Evolutionary conservation across 2,797 vertebrate genomes (phyloP).

Genomic region (Sebastes iracundus): DNA sequence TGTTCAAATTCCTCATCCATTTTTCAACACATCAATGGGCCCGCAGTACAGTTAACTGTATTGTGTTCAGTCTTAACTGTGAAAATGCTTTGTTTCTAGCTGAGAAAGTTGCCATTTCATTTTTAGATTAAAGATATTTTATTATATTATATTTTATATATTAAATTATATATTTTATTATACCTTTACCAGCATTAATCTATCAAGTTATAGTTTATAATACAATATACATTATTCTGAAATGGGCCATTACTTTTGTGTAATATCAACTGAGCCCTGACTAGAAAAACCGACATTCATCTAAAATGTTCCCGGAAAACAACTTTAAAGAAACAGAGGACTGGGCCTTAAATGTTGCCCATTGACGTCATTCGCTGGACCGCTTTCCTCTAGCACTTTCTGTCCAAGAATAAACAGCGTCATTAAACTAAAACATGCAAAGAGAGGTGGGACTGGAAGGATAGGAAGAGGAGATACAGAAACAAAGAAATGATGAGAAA

Average conservation of each 20-base stretch:
- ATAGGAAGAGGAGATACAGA: neutral
- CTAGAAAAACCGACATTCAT: neutral
- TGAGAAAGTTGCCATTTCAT: neutral
- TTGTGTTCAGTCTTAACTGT: neutral
- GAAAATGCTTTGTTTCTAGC: neutral
- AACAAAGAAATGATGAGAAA: neutral
- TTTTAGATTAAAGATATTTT: neutral
- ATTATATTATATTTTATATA: neutral
- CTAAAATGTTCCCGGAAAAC: slow-evolving; percentile 17
- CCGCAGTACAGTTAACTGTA: neutral
- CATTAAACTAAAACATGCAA: neutral
- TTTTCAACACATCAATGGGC: neutral
- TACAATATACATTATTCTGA: no score
- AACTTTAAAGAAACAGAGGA: slow-evolving; percentile 17
- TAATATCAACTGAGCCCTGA: slow-evolving; percentile 5
- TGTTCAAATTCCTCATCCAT: neutral
- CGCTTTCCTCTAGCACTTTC: neutral
- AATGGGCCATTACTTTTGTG: neutral
- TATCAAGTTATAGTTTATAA: neutral
- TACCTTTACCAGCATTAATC: neutral
- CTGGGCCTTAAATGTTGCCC: neutral
- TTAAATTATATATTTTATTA: no score
- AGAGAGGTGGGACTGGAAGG: neutral
- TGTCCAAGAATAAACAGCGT: neutral
- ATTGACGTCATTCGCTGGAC: slow-evolving; percentile 7